phyloP scores from a whole-genome alignment of 2,888 invertebrate species.

The Melanotus villosus region DNA sequence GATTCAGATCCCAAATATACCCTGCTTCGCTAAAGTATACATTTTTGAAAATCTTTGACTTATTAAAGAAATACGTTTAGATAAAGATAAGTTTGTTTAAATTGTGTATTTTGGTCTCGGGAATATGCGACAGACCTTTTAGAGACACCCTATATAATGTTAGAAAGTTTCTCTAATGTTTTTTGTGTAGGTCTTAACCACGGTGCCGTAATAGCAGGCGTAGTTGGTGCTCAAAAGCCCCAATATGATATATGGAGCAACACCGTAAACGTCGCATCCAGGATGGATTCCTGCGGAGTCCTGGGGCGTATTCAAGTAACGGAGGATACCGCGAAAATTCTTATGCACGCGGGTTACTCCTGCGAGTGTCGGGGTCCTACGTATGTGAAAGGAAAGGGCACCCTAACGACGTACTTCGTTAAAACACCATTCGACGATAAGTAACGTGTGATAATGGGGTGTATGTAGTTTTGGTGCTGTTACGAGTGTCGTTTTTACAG shows the following conservation, averaged over 20 bases:
- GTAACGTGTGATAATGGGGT: slow-evolving; percentile 50
- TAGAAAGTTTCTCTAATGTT: too few relatives aligned
- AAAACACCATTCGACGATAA: slow-evolving; percentile 84
- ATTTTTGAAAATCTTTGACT: too few relatives aligned
- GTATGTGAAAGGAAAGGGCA: slow-evolving; percentile 95
- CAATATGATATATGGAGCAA: slow-evolving; percentile 99
- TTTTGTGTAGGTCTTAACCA: slow-evolving; percentile 81
- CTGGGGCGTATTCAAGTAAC: slow-evolving; percentile 91
- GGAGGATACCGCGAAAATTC: slow-evolving; percentile 85
- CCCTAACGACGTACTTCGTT: slow-evolving; percentile 91
- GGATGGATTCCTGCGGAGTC: slow-evolving; percentile 97
- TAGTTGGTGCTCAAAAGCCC: slow-evolving; percentile 97
- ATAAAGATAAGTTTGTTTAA: too few relatives aligned
- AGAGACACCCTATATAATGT: too few relatives aligned
- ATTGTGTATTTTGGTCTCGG: too few relatives aligned
- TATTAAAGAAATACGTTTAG: too few relatives aligned
- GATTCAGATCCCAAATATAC: too few relatives aligned
- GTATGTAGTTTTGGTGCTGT: slow-evolving; percentile 6
- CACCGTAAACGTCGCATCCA: slow-evolving; percentile 96
- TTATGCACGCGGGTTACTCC: slow-evolving; percentile 88
- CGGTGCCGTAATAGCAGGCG: slow-evolving; percentile 95
- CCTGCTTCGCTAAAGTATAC: too few relatives aligned
- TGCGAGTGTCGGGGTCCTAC: slow-evolving; percentile 94
- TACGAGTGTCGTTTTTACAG: background rate
- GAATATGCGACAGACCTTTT: too few relatives aligned